Conservation (phyloP, 2,888 invertebrate species). For the Drosophila neotestacea region DNA sequence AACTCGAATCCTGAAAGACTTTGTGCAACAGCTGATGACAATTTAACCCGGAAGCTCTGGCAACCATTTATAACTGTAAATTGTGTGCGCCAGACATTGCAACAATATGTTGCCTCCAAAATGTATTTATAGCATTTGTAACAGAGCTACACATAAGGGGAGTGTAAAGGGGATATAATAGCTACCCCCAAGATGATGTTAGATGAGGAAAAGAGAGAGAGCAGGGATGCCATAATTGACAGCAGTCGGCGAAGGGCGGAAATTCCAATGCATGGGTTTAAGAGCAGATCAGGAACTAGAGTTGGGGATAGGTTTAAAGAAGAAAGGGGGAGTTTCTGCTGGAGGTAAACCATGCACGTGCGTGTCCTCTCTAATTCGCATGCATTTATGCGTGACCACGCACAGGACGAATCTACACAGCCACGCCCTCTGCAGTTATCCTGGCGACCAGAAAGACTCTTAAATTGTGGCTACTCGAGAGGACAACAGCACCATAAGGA, state of each 20-base stretch:
- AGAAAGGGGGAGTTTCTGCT: neutral
- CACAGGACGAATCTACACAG: slow-evolving; percentile 40
- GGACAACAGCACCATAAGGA: slow-evolving; percentile 18
- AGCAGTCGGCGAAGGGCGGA: slow-evolving; percentile 34
- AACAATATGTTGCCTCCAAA: slow-evolving; percentile 72
- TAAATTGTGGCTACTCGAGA: slow-evolving; percentile 54
- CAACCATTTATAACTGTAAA: slow-evolving; percentile 62
- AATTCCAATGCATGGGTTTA: slow-evolving; percentile 70
- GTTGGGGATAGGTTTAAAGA: neutral
- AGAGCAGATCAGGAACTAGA: neutral
- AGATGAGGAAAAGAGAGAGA: neutral
- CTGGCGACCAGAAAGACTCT: slow-evolving; percentile 43
- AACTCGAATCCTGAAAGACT: neutral
- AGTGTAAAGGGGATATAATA: slow-evolving; percentile 41
- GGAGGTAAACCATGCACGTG: slow-evolving; percentile 49
- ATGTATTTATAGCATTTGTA: slow-evolving; percentile 67
- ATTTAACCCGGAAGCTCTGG: slow-evolving; percentile 31
- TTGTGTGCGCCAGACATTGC: slow-evolving; percentile 62
- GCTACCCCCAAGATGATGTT: slow-evolving; percentile 40
- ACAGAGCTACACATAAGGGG: slow-evolving; percentile 18
- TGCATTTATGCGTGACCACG: slow-evolving; percentile 82
- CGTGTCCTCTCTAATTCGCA: slow-evolving; percentile 75
- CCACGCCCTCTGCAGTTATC: slow-evolving; percentile 35
- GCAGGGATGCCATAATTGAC: slow-evolving; percentile 35
- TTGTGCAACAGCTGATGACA: slow-evolving; percentile 71